Conservation (phyloP, 2,888 invertebrate genomes). For the Leptarthrus brevirostris region DNA sequence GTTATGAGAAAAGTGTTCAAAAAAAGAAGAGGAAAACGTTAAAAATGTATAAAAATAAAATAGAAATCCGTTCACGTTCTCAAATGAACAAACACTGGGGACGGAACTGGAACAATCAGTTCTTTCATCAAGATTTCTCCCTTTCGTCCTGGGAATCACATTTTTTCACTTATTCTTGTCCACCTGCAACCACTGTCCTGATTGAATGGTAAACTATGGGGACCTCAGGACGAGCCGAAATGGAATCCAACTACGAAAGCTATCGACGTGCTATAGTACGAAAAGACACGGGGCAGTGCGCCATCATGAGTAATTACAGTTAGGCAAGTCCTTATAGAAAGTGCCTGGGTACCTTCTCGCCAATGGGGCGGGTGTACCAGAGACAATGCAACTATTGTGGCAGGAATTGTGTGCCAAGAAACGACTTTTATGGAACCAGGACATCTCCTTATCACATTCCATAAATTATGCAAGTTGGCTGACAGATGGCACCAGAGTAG, state of each 20-base stretch:
- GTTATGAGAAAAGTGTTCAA: conserved; percentile 29
- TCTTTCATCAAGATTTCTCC: conserved; percentile 23
- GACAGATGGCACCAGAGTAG: conserved; percentile 58
- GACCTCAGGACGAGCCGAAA: conserved; percentile 6
- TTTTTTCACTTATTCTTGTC: conserved; percentile 9
- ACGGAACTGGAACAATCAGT: conserved; percentile 45
- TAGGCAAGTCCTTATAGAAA: conserved; percentile 7
- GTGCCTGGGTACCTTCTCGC: neutral
- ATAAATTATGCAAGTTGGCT: conserved; percentile 56
- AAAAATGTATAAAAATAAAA: conserved; percentile 22
- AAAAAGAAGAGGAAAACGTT: conserved; percentile 23
- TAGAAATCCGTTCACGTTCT: conserved; percentile 50
- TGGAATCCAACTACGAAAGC: neutral
- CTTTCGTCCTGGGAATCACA: neutral
- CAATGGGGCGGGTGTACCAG: neutral
- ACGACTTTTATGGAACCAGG: conserved; percentile 17
- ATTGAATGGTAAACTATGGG: conserved; percentile 45
- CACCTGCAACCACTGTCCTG: conserved; percentile 40
- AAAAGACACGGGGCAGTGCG: conserved; percentile 33
- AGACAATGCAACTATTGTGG: conserved; percentile 40
- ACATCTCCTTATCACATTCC: conserved; percentile 54
- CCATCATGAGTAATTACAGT: conserved; percentile 43
- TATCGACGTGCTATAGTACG: conserved; percentile 15
- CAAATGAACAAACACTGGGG: conserved; percentile 52
- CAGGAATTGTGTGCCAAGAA: conserved; percentile 37